Percentiles rank a stretch among this genome's conserved stretches.
Evolutionary conservation across 2,113 vertebrate genomes (phyloP).

Genomic region (Eleginops maclovinus): DNA sequence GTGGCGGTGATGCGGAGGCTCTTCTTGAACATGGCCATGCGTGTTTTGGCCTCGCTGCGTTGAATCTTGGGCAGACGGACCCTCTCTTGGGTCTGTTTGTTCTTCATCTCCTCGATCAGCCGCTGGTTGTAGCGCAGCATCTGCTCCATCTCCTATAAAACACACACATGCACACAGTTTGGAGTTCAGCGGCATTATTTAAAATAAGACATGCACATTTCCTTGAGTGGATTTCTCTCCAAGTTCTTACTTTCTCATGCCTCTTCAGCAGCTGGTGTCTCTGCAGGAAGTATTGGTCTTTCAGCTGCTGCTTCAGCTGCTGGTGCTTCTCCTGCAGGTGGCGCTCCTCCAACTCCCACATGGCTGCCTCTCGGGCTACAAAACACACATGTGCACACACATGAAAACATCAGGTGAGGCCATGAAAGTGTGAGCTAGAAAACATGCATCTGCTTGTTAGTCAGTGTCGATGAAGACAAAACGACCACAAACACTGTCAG

Average conservation of each 20-base stretch:
- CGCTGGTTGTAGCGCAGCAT: constrained; percentile 98
- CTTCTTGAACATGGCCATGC: constrained; percentile 99
- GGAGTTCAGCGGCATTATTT: not conserved
- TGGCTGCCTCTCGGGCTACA: constrained; percentile 94
- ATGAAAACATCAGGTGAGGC: not conserved
- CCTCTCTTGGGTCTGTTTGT: constrained; percentile 94
- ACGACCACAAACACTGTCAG: constrained; percentile 10
- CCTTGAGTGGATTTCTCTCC: not conserved
- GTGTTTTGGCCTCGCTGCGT: constrained; percentile 95
- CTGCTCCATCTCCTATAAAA: constrained; percentile 94
- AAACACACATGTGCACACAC: constrained; percentile 12
- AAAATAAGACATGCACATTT: not conserved
- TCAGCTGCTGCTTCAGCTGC: constrained; percentile 96
- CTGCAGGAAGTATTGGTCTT: constrained; percentile 99
- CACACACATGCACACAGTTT: not conserved
- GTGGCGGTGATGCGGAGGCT: constrained; percentile 95
- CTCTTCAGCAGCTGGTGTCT: constrained; percentile 98
- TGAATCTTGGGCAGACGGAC: constrained; percentile 97
- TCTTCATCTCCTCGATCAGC: constrained; percentile 95
- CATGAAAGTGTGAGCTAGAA: not conserved
- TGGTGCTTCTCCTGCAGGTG: constrained; percentile 99
- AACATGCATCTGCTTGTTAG: constrained; percentile 26
- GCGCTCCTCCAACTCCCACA: constrained; percentile 98
- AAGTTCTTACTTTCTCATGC: constrained; percentile 93
- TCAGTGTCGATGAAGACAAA: constrained; percentile 9